These are phyloP conservation scores for Cryptotermes secundus DNA, from an alignment of 1,140 invertebrate species.

Conservation along the genomic window DNA sequence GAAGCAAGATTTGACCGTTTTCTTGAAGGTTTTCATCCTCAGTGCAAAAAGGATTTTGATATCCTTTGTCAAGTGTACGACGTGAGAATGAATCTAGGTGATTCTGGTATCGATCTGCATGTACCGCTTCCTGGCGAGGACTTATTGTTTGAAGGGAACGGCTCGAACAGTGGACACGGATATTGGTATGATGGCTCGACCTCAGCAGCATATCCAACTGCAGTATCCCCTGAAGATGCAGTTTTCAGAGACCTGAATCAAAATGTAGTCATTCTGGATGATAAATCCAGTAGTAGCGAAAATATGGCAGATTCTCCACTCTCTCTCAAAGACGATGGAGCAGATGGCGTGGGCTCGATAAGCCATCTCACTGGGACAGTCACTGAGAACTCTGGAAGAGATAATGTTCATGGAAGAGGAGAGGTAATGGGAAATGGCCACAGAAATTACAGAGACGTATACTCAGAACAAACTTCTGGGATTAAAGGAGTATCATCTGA, in stretches of 20 bases:
- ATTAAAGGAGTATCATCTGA: not conserved
- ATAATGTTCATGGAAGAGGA: not conserved
- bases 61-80: constrained; percentile 66
- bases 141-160: not conserved
- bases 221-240: not conserved
- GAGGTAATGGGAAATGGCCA: not conserved
- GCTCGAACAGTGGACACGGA: not conserved
- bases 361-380: not conserved
- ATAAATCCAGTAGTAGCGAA: not conserved
- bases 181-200: constrained; percentile 23
- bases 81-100: constrained; percentile 45
- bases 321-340: not conserved
- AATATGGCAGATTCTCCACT: not conserved
- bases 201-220: not conserved
- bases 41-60: constrained; percentile 63
- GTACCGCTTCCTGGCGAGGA: not conserved
- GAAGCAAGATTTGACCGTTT: constrained; percentile 59
- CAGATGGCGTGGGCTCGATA: not conserved
- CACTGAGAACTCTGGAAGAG: not conserved
- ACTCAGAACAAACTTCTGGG: not conserved
- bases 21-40: constrained; percentile 41
- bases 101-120: constrained; percentile 42
- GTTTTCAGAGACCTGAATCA: constrained; percentile 11
- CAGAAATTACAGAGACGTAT: not conserved
- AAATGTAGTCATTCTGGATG: not conserved